Conservation (phyloP, 2,113 vertebrate genomes). For the Lepisosteus oculatus region DNA sequence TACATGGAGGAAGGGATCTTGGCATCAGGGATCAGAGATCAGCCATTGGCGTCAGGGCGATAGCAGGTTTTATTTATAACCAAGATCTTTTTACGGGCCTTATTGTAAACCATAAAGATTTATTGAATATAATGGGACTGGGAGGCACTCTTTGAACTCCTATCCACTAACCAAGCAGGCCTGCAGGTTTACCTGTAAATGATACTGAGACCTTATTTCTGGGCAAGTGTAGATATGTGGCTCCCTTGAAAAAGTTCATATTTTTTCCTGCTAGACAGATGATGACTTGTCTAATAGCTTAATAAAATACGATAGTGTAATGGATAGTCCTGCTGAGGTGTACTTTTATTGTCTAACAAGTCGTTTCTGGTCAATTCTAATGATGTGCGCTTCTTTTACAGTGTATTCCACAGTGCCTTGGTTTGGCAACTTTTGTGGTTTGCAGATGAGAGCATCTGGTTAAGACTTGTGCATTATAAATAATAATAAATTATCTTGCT, state of each 20-base stretch:
- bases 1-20: conserved; percentile 46
- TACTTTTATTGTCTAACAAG: no score
- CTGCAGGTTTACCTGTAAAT: conserved; percentile 39
- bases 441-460: no score
- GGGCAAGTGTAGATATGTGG: conserved; percentile 32
- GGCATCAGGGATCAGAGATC: conserved; percentile 18
- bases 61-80: conserved; percentile 73
- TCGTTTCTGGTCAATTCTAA: no score
- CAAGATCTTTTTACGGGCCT: conserved; percentile 71
- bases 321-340: conserved; percentile 51
- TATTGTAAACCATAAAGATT: conserved; percentile 74
- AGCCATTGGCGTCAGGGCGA: conserved; percentile 50
- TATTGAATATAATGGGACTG: conserved; percentile 63
- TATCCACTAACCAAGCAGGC: conserved; percentile 16
- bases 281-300: conserved; percentile 52
- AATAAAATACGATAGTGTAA: conserved; percentile 56
- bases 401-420: no score
- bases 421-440: no score
- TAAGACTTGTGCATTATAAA: no score
- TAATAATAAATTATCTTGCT: no score
- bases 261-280: conserved; percentile 54
- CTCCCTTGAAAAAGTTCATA: conserved; percentile 42
- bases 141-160: conserved; percentile 53
- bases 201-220: conserved; percentile 27
- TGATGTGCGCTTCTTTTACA: no score